Percentiles rank a stretch among this genome's conserved stretches.
Conservation (phyloP, 2,888 invertebrate genomes). For the Metallyticus violacea region DNA sequence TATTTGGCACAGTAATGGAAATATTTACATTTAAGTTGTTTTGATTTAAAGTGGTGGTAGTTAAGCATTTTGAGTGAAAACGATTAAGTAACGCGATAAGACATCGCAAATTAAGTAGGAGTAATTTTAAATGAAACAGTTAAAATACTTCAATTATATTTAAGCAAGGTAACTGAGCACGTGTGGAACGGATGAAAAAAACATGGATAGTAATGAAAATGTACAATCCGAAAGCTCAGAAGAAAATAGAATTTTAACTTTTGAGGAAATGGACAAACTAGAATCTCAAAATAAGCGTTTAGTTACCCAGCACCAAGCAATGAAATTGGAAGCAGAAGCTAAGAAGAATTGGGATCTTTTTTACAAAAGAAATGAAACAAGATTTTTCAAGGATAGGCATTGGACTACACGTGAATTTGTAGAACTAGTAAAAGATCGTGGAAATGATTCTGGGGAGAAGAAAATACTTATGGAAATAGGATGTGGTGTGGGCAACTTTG, state of each 20-base stretch:
- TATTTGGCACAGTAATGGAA: no score
- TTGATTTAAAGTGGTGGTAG: no score
- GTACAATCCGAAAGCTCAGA: background rate
- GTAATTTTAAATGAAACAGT: no score
- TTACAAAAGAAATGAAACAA: slow-evolving; percentile 89
- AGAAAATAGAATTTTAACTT: slow-evolving; percentile 45
- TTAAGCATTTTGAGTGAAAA: no score
- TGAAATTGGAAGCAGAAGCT: slow-evolving; percentile 75
- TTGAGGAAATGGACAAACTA: slow-evolving; percentile 61
- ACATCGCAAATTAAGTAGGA: no score
- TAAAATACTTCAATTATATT: no score
- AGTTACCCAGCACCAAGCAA: slow-evolving; percentile 71
- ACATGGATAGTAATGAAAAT: background rate
- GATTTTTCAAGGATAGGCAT: slow-evolving; percentile 93
- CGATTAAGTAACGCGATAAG: no score
- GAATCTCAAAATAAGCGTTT: slow-evolving; percentile 65
- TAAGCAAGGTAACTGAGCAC: background rate
- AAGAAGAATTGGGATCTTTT: slow-evolving; percentile 94
- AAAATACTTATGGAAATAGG: slow-evolving; percentile 70
- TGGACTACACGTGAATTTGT: slow-evolving; percentile 96
- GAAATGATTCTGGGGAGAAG: background rate
- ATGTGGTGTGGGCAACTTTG: slow-evolving; percentile 95
- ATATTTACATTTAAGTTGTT: no score
- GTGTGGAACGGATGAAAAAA: background rate
- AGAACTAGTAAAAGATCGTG: slow-evolving; percentile 60